Evolutionary conservation across 2,113 vertebrate genomes (phyloP), one percentile per base, ranked within the genome.

Genomic region (Coryphaenoides rupestris): DNA sequence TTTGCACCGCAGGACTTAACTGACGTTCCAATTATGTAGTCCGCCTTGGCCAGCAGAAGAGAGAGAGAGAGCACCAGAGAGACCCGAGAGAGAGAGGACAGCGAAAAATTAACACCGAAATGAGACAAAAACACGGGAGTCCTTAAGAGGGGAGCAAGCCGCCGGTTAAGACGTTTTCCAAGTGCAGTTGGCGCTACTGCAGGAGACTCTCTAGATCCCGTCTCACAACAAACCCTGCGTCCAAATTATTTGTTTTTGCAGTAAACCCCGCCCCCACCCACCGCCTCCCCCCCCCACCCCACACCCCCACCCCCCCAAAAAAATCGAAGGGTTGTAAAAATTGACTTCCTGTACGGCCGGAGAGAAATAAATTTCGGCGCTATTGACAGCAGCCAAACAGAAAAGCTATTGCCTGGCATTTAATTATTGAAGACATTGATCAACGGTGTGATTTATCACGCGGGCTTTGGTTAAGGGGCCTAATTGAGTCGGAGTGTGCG

Each of bases 271-370:
- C n/a, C n/a, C n/a, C n/a, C n/a, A n/a, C n/a, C n/a, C n/a, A n/a
- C n/a, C n/a, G n/a, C n/a, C n/a, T n/a, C n/a, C n/a, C n/a, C n/a
- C n/a, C n/a, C n/a, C n/a, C n/a, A n/a, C n/a, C n/a, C n/a, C n/a
- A n/a, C n/a, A n/a, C n/a, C n/a, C n/a, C n/a, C n/a, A n/a, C n/a
- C n/a, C n/a, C n/a, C n/a, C 40, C 40, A 45, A 49, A 71, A 86
- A 90, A 88, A 91, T 92, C 83, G 87, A 89, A 90, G 75, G 86
- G 89, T 85, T 84, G 87, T 92, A 92, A 93, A 93, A 92, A 82
- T 84, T 89, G 87, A 84, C 91, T 95, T 94, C 91, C 92, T 93
- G 92, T 89, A 92, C 83, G 77, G 87, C 76, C 88, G 69, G 73
- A 73, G 83, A 78, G 81, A 87, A 87, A 88, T 90, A 93, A 86